A percentile compares a stretch with the other conserved stretches of the same genome.
Evolutionary conservation across 2,888 invertebrate species (phyloP).

Genomic region (Caenorhabditis sp.): DNA sequence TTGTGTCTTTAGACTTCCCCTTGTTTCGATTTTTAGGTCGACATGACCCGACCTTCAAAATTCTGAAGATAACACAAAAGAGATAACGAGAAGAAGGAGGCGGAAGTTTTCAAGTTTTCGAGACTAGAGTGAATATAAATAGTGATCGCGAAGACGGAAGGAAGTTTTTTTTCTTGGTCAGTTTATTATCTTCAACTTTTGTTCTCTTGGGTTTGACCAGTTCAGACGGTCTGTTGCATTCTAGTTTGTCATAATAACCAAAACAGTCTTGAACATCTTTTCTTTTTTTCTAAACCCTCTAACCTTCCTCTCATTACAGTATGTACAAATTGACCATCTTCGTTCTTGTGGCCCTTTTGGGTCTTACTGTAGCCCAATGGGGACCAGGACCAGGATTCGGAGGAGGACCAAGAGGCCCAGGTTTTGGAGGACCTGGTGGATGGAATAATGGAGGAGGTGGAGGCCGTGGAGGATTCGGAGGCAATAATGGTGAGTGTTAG

Average conservation of each 20-base stretch:
- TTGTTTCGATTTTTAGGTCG: conserved; percentile 13
- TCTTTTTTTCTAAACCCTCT: neutral
- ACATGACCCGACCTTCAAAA: conserved; percentile 22
- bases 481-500: conserved; percentile 24
- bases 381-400: conserved; percentile 15
- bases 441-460: conserved; percentile 34
- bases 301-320: neutral
- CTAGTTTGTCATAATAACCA: no score
- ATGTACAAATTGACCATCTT: conserved; percentile 37
- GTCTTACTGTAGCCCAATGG: conserved; percentile 17
- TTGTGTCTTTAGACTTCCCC: neutral
- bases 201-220: no score
- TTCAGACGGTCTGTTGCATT: no score
- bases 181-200: neutral
- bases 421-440: neutral
- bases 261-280: no score
- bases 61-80: neutral
- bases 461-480: conserved; percentile 28
- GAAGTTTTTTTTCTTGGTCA: neutral
- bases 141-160: neutral
- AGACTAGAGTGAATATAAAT: neutral
- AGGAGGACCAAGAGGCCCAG: conserved; percentile 1
- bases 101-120: neutral
- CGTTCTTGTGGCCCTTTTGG: conserved; percentile 23
- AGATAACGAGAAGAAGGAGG: neutral